Base-by-base conservation (phyloP, 2,113 vertebrate genomes). In the Bothrops jararaca region DNA sequence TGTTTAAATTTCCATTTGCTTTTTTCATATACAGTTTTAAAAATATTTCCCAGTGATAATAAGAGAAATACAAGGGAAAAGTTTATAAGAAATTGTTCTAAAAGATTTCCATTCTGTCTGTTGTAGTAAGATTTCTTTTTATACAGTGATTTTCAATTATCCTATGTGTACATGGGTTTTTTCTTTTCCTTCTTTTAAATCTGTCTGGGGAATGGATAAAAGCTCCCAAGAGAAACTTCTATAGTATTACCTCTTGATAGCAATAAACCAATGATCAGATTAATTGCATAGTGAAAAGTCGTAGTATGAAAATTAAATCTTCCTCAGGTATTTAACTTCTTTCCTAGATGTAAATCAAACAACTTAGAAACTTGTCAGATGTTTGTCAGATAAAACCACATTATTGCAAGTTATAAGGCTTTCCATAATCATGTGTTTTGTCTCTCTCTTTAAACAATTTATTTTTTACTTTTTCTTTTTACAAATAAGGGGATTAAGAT, bases 301-400 rank as follows among this genome's bases (percentile, higher is more conserved):
- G n/a, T 94, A 89, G 91, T 58, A 48, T 13, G 0, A 91, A 94
- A 94, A 94, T 95, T 34, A 89, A 34, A 58, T 94, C 94, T 23
- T 24, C 13, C 92, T 64, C 56, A 23, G 15, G 69, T 42, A 42
- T 91, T 89, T 80, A 92, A 56, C 60, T 86, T 91, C 88, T 92
- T 11, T n/a, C 34, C 18, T 22, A 92, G 89, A 74, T 15, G 13
- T 45, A 5, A 64, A 26, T 93, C 52, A 89, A 20, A 50, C 45
- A 86, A 80, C 89, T 10, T 57, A 0, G 0, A 69, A 87, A 13
- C n/a, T 69, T 85, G 48, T 60, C 64, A 69, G 8, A 26, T 34
- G 9, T 0, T 0, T 34, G 7, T 0, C 0, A 50, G 0, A 0
- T 13, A 85, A 89, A 92, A 88, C 22, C 13, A 48, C 2, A 48